Evolutionary conservation across 2,113 vertebrate species (phyloP).

Genomic region (Arvicanthis niloticus): DNA sequence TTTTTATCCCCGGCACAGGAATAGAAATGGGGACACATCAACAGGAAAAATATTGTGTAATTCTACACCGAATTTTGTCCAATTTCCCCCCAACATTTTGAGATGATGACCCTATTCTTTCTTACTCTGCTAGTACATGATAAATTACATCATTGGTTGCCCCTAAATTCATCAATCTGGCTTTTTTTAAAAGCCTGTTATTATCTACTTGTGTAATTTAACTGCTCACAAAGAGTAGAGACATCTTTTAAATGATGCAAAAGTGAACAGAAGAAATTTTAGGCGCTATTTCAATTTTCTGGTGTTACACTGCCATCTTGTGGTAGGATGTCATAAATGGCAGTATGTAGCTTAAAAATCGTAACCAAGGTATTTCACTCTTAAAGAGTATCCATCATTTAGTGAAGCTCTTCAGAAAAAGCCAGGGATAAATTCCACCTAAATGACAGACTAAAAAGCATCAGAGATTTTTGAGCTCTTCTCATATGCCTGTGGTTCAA

Average conservation of each 20-base stretch:
- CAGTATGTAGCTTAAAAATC: slow-evolving; percentile 32
- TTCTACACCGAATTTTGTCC: slow-evolving; percentile 54
- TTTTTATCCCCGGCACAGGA: background rate
- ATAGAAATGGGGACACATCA: background rate
- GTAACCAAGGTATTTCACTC: slow-evolving; percentile 53
- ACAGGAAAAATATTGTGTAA: background rate
- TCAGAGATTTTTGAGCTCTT: slow-evolving; percentile 44
- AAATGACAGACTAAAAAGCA: slow-evolving; percentile 59
- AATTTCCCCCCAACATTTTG: background rate
- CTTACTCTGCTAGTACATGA: slow-evolving; percentile 14
- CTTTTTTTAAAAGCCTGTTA: background rate
- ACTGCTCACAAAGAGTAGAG: background rate
- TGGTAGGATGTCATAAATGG: slow-evolving; percentile 76
- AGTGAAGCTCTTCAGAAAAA: slow-evolving; percentile 71
- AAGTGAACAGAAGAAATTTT: slow-evolving; percentile 27
- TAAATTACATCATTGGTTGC: slow-evolving; percentile 2
- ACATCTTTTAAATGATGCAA: slow-evolving; percentile 52
- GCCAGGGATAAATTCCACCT: slow-evolving; percentile 63
- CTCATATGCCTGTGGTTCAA: slow-evolving; percentile 18
- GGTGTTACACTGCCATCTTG: slow-evolving; percentile 86
- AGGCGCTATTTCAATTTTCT: slow-evolving; percentile 53
- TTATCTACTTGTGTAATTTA: slow-evolving; percentile 52
- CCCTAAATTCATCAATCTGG: slow-evolving; percentile 29
- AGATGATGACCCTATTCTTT: background rate
- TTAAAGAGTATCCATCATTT: slow-evolving; percentile 55